A percentile compares a stretch with the other conserved stretches of the same genome.
Conservation (phyloP, 2,113 vertebrate genomes). For the Callionymus lyra region DNA sequence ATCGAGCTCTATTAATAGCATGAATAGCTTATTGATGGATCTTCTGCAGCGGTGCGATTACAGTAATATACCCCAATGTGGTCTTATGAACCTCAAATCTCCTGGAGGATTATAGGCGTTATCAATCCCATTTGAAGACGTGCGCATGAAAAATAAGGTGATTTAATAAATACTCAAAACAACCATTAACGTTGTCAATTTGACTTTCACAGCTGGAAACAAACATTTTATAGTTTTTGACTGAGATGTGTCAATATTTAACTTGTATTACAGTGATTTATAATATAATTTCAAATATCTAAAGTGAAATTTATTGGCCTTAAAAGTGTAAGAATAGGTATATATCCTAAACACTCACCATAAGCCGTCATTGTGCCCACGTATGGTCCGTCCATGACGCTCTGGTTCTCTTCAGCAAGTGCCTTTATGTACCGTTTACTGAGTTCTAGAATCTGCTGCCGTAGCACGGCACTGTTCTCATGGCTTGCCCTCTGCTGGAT, state of each 20-base stretch:
- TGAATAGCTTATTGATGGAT: slow-evolving; percentile 57
- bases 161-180: no score
- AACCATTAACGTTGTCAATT: no score
- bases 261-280: no score
- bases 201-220: no score
- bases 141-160: no score
- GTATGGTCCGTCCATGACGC: slow-evolving; percentile 92
- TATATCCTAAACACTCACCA: slow-evolving; percentile 60
- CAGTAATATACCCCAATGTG: slow-evolving; percentile 7
- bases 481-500: slow-evolving; percentile 93
- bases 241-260: no score
- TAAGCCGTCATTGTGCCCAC: slow-evolving; percentile 98
- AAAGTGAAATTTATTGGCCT: no score
- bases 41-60: slow-evolving; percentile 23
- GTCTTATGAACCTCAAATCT: slow-evolving; percentile 13
- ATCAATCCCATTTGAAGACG: slow-evolving; percentile 7
- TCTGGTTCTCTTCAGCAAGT: slow-evolving; percentile 91
- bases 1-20: slow-evolving; percentile 51
- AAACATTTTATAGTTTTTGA: no score
- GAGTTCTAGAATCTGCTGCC: slow-evolving; percentile 95
- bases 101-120: not conserved
- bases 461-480: slow-evolving; percentile 86
- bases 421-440: slow-evolving; percentile 98
- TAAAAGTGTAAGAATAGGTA: not conserved
- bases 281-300: no score